A percentile compares a stretch with the other conserved stretches of the same genome.
phyloP scores from a whole-genome alignment of 2,797 vertebrate genomes.

The Aulostomus chinensis region DNA sequence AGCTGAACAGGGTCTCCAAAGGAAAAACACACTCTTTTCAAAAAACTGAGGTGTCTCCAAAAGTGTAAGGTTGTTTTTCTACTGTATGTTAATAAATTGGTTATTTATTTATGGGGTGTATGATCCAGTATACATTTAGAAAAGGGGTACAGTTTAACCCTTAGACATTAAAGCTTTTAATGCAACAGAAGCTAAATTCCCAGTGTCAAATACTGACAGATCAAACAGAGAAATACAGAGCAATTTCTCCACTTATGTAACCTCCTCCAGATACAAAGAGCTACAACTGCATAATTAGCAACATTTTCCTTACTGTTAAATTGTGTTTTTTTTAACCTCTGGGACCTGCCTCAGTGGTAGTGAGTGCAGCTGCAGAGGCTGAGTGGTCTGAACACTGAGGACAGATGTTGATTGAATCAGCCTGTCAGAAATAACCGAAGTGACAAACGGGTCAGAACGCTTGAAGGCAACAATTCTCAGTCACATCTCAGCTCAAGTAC shows the following conservation, averaged over 20 bases:
- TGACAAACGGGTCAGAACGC: constrained; percentile 59
- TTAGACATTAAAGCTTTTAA: neutral
- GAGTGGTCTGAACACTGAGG: constrained; percentile 16
- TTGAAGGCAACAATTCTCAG: constrained; percentile 52
- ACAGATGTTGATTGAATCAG: constrained; percentile 63
- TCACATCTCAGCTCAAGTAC: constrained; percentile 45
- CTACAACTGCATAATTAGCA: constrained; percentile 28
- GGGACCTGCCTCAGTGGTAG: constrained; percentile 25
- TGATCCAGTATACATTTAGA: too few species aligned
- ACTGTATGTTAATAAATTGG: too few species aligned
- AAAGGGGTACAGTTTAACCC: neutral
- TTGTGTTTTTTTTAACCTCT: constrained; percentile 17
- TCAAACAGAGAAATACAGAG: constrained; percentile 1
- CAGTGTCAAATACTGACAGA: constrained; percentile 8
- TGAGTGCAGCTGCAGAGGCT: constrained; percentile 23
- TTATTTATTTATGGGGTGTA: too few species aligned
- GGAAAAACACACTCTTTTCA: too few species aligned
- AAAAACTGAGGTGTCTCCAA: too few species aligned
- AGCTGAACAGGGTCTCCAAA: constrained; percentile 39
- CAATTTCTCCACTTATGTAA: constrained; percentile 24
- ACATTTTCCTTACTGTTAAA: constrained; percentile 26
- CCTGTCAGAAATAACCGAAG: constrained; percentile 61
- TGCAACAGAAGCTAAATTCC: neutral
- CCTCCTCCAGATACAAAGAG: constrained; percentile 14
- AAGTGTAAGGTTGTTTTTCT: too few species aligned